Percentiles rank a stretch among this genome's conserved stretches.
phyloP scores from a whole-genome alignment of 2,888 invertebrate species.

The Diogma glabrata region DNA sequence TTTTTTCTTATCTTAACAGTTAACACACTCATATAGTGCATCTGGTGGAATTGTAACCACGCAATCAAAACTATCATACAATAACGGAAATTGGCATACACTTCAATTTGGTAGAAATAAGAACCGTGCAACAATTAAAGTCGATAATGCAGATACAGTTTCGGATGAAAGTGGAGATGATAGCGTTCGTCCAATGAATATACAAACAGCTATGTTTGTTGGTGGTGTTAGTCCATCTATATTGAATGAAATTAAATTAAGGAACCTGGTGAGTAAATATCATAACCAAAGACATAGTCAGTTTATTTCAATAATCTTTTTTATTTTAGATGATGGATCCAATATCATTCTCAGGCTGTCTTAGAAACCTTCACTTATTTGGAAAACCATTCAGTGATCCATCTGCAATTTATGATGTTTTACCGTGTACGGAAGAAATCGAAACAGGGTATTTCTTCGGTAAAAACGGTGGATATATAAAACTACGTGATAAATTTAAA shows the following conservation, averaged over 20 bases:
- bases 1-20: constrained; percentile 18
- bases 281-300: no score
- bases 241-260: no score
- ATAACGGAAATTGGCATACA: constrained; percentile 71
- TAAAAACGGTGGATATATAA: constrained; percentile 61
- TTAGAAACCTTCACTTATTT: constrained; percentile 63
- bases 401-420: constrained; percentile 46
- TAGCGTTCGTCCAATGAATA: constrained; percentile 46
- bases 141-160: constrained; percentile 48
- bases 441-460: constrained; percentile 79
- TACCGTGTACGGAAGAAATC: constrained; percentile 67
- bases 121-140: constrained; percentile 48
- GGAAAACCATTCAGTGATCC: constrained; percentile 52
- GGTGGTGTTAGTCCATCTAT: constrained; percentile 67
- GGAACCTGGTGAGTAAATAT: no score
- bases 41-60: constrained; percentile 48
- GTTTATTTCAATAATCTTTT: no score
- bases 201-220: constrained; percentile 62
- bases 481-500: constrained; percentile 54
- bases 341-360: constrained; percentile 62
- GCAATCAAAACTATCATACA: constrained; percentile 44
- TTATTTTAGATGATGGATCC: no score
- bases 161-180: no score
- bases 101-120: constrained; percentile 53
- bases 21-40: constrained; percentile 56